Evolutionary conservation across 2,797 vertebrate genomes (phyloP).

Genomic region (Enteromius treurensis): DNA sequence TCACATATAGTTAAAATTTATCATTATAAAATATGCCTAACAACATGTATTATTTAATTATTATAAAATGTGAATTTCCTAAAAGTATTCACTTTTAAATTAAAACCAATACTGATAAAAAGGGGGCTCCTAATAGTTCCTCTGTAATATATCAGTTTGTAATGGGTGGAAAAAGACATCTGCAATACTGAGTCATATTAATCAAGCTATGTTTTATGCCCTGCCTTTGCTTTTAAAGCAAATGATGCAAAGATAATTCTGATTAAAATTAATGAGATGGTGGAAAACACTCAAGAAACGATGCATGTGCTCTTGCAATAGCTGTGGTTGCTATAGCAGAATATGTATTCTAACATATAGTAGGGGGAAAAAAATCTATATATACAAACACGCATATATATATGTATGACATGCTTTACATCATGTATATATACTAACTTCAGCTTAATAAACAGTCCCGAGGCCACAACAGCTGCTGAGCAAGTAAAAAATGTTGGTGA

Average conservation of each 20-base stretch:
- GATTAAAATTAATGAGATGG: slow-evolving; percentile 6
- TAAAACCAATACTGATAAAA: not conserved
- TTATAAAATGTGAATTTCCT: not conserved
- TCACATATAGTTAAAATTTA: not conserved
- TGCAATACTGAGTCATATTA: not conserved
- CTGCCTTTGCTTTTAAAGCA: not conserved
- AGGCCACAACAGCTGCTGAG: slow-evolving; percentile 38
- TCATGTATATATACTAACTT: slow-evolving; percentile 2
- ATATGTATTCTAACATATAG: not conserved
- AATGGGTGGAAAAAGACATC: not conserved
- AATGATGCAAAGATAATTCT: slow-evolving; percentile 15
- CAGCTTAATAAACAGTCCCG: slow-evolving; percentile 24
- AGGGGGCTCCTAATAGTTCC: not conserved
- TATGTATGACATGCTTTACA: not conserved
- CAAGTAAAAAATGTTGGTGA: slow-evolving; percentile 37
- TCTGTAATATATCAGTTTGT: too few relatives aligned
- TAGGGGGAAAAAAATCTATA: not conserved
- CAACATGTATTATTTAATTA: not conserved
- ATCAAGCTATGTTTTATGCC: not conserved
- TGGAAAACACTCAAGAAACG: not conserved
- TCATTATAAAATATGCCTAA: not conserved
- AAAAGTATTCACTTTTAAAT: not conserved
- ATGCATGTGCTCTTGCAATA: not conserved
- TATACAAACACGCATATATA: not conserved
- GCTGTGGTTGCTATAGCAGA: not conserved